Evolutionary conservation across 2,113 vertebrate species (phyloP), one percentile per base, ranked within the genome.

Genomic region (Anhinga anhinga): DNA sequence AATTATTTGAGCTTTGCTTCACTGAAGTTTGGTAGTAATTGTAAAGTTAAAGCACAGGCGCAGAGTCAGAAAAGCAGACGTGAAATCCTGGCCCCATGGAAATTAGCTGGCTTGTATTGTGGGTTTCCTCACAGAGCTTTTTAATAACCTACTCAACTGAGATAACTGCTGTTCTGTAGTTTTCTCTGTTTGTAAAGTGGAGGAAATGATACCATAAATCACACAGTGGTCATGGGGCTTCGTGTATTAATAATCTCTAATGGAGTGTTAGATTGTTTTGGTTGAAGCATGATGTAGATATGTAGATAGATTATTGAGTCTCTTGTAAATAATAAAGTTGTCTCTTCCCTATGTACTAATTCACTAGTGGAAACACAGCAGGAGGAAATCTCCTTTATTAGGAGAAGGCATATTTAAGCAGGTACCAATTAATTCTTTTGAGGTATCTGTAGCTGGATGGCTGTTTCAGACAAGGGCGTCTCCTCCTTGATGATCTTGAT

Each of bases 1-100:
- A 93, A 94, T 97, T 95, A 95, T 61, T 66, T 95, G 81, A 91
- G 77, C 78, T 91, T 92, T 5, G 22, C 74, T 92, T 91, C 83
- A 53, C 53, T 95, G 77, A 78, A 92, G 78, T 59, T 89, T 59
- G 52, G 23, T 91, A 55, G 52, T 56, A 94, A 94, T 91, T 85
- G 69, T 63, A 49, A 96, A 91, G 49, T 61, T 94, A 84, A 95
- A 95, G 81, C 13, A 40, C 40, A 84, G 83, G 36, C 40, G 0
- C 0, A 1, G 63, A 86, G 58, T 82, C 15, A 45, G 83, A 74
- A 95, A 90, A 81, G 62, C 66, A 88, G 80, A 78, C 21, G 4
- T 61, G 72, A 92, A 92, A 72, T 88, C 40, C 58, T 58, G 47
- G 49, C 44, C 91, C 78, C 34, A 26, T 88, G 59, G 90, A 96